Evolutionary conservation across 2,113 vertebrate species (phyloP).

Genomic region (Diadophis punctatus): DNA sequence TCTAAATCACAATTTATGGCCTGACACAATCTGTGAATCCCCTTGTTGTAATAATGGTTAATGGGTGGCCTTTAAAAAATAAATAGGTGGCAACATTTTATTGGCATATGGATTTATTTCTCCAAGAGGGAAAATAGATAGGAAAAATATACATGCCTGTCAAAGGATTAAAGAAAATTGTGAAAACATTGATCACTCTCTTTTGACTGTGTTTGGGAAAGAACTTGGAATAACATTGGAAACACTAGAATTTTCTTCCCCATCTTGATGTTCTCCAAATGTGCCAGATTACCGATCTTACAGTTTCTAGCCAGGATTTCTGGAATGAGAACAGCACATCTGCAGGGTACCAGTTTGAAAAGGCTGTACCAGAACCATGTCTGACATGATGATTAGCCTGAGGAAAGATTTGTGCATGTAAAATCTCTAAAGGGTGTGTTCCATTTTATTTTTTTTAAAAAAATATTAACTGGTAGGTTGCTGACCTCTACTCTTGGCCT

Average conservation of each 20-base stretch:
- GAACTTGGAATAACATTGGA: background rate
- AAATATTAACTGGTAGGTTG: background rate
- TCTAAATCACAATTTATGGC: background rate
- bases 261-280: background rate
- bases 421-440: background rate
- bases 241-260: background rate
- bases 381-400: background rate
- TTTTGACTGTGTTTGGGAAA: background rate
- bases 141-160: background rate
- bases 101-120: background rate
- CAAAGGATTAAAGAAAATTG: background rate
- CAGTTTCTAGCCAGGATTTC: background rate
- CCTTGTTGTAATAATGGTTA: background rate
- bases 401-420: background rate
- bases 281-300: background rate
- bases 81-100: background rate
- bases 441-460: background rate
- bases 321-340: background rate
- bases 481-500: accelerated
- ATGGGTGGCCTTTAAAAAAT: background rate
- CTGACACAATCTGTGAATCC: background rate
- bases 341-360: background rate
- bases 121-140: background rate
- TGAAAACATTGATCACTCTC: background rate
- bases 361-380: background rate